Evolutionary conservation across 1,140 invertebrate species (phyloP), one percentile per base, ranked within the genome.

Genomic region (Drepana arcuata): DNA sequence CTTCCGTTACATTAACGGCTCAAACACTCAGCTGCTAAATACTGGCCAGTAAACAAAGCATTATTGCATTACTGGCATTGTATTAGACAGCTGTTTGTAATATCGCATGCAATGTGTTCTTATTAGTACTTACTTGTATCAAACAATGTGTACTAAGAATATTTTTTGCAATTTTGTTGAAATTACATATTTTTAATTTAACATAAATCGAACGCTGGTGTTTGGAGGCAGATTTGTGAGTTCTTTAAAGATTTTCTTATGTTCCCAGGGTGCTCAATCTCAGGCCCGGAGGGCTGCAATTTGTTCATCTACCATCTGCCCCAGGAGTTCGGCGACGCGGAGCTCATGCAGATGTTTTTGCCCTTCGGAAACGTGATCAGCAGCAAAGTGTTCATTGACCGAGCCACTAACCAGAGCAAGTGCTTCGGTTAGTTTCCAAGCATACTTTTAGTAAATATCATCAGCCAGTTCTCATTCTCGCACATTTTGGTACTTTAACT

Each of bases 241-340:
- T 84, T 82, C 83, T 84, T 84, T 84, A 83, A 84, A 84, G 83
- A 87, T 86, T 88, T 87, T 86, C 82, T 88, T 70, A 86, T 88
- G 85, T 90, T 91, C 86, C 87, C 89, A 94, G 93, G 93, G 83
- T 95, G 93, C 86, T 95, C 93, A 67, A 94, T 95, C 86, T 95
- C 93, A 72, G 97, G 97, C 75, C 98, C 98, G 50, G 98, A 99
- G 87, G 98, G 98, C 74, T 99, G 97, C 88, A 99, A 99, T 85
- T 90, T 99, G 48, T 99, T 99, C 89, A 99, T 99, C 85, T 99
- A 99, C 87, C 98, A 99, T 87, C 91, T 99, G 84, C 98, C 98
- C 36, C 97, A 99, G 85, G 98, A 99, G 86, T 99, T 99, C 79
- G 97, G 97, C 13, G 98, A 99, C 80, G 90, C 92, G 33, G 98